Evolutionary conservation across 2,113 vertebrate species (phyloP), one percentile per base, ranked within the genome.

Genomic region (Gadus macrocephalus): DNA sequence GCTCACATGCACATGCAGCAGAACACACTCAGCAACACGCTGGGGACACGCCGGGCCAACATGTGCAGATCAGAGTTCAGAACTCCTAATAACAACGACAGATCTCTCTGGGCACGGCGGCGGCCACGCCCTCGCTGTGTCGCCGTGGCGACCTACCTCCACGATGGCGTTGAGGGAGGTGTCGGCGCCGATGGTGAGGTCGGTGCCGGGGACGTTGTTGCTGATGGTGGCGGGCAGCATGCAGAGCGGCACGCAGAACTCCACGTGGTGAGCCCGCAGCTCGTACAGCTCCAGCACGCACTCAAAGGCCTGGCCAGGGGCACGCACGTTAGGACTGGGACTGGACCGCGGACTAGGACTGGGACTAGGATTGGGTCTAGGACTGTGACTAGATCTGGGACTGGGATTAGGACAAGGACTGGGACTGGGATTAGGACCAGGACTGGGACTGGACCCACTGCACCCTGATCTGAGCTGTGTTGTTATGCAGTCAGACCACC

Each of bases 191-290:
- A 98, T 67, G 89, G 89, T 92, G 78, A 95, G 76, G 72, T 99
- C 95, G 64, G 93, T 94, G 88, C 96, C 96, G 3, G 95, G 94
- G 55, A 98, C 86, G 83, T 92, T 95, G 93, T 96, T 97, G 93
- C 96, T 98, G 92, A 98, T 93, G 81, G 95, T 95, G 72, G 94
- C 93, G 25, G 96, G 94, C 87, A 98, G 28, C 68, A 96, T 75
- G 85, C 95, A 97, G 55, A 98, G 71, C 38, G 95, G 95, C 72
- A 98, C 70, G 78, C 93, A 95, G 88, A 96, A 90, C 89, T 96
- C 95, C 83, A 92, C 84, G 79, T 90, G 85, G 77, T 27, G 20
- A 77, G 69, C 22, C 0, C 94, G 92, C 8, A 91, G 93, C 70
- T 93, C 86, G n/a, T 69, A 74, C 66, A 98, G 85, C 88, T 93